Base-by-base conservation (phyloP, 2,888 invertebrate genomes). In the Lacanobia wlatinum region DNA sequence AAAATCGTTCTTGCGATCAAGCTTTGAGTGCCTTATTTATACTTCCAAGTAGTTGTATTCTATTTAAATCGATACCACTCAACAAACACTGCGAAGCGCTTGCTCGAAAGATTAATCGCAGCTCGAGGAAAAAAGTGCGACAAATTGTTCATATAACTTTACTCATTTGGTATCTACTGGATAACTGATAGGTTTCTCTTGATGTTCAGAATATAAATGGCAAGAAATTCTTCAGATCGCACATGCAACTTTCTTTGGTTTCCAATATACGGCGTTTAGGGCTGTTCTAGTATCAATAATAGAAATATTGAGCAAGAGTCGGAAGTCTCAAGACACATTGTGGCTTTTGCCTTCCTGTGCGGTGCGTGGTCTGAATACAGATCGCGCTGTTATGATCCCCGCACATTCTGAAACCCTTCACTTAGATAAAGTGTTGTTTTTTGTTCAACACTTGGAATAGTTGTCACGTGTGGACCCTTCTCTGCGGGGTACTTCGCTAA, bases 271-370 rank as follows among this genome's bases (percentile, higher is more conserved):
- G 79, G 61, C 82, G 73, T 87, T 88, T 87, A 89, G 87, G 87
- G 69, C 76, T 78, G 84, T 82, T 80, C 84, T 60, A 86, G 84
- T 90, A 88, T 89, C 90, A 92, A 93, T 94, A 94, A 93, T 92
- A 92, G 90, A 92, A 93, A 94, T 93, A 93, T 93, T 90, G 91
- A 90, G 91, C 91, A 92, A 85, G 89, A 92, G 83, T 93, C 92
- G 94, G 93, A 94, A 94, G 92, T 91, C 90, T 87, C 88, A 88
- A 90, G 92, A 90, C 93, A 94, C 92, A 91, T 91, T 93, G 93
- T 91, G 93, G 92, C 89, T 93, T 94, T 93, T 92, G 93, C 94
- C 92, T 94, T 94, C 95, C 93, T 91, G 89, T 84, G 80, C 75
- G 78, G 79, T 69, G 78, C 91, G 91, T 90, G 93, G 76, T 83